These are phyloP conservation scores for Scomber japonicus DNA, from an alignment of 2,113 vertebrate species.

Conservation along the genomic window DNA sequence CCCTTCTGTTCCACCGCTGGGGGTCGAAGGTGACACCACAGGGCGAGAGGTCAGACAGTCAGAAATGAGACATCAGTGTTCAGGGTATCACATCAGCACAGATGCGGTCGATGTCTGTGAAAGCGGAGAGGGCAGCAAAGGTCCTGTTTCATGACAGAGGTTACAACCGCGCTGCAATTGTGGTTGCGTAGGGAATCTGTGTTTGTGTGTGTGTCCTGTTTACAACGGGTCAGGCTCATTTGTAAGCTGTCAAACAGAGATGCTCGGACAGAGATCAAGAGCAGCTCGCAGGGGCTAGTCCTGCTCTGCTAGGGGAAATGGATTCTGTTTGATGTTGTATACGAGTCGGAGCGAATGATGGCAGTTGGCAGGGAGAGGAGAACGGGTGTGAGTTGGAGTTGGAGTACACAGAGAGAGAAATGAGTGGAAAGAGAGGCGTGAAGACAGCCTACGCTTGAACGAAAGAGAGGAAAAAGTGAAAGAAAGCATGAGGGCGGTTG, in stretches of 20 bases:
- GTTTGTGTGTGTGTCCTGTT: slow-evolving; percentile 50
- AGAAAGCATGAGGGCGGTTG: not conserved
- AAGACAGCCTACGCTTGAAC: not conserved
- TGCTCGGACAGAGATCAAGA: slow-evolving; percentile 73
- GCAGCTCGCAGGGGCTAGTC: slow-evolving; percentile 36
- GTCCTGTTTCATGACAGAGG: slow-evolving; percentile 59
- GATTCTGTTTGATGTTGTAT: slow-evolving; percentile 67
- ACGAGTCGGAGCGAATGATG: slow-evolving; percentile 20
- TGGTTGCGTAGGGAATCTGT: not conserved
- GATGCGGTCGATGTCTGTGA: slow-evolving; percentile 1
- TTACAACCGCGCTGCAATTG: slow-evolving; percentile 45
- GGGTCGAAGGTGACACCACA: slow-evolving; percentile 38
- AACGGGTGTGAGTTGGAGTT: not conserved
- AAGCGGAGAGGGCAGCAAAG: slow-evolving; percentile 24
- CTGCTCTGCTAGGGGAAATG: slow-evolving; percentile 53
- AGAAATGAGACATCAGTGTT: slow-evolving; percentile 33
- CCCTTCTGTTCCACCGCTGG: too few relatives aligned
- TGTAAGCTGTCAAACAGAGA: slow-evolving; percentile 80
- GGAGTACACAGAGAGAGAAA: not conserved
- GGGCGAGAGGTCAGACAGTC: slow-evolving; percentile 32
- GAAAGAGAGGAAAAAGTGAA: not conserved
- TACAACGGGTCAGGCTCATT: slow-evolving; percentile 78
- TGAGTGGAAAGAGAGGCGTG: not conserved
- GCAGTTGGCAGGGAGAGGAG: slow-evolving; percentile 12
- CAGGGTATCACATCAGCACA: slow-evolving; percentile 13